Base-by-base conservation (phyloP, 2,888 invertebrate species). In the Tenthredo scrophulariae region DNA sequence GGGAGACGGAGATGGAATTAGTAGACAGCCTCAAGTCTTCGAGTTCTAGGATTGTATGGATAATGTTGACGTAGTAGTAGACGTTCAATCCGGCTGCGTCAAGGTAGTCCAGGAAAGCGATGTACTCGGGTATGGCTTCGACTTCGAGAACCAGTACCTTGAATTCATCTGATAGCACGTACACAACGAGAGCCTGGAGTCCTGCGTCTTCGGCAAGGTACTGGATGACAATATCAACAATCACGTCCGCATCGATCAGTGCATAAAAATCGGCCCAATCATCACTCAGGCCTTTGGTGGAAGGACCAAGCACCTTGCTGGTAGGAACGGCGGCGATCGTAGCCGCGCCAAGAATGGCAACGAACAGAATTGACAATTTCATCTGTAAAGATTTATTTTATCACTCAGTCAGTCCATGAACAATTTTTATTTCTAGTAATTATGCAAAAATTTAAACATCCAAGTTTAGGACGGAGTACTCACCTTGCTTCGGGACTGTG, bases 201-300 rank as follows among this genome's bases (percentile, higher is more conserved):
- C 93, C 88, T 0, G 84, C 79, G 74, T 93, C 92, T 5, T 89
- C 87, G 0, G 87, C 85, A 54, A 91, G 0, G 84, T 91, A 92
- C 0, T 86, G 0, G 85, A 50, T 9, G 18, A 91, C 82, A 10
- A 92, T 86, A 0, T 37, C 15, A 0, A 83, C 0, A 2, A 93
- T 87, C 26, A 90, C 72, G 0, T 91, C 87, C 0, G 65, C 0
- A 0, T 92, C 92, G 0, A 92, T 3, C 0, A 92, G 70, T 1
- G 88, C 88, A 0, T 89, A 9, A 72, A 93, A 92, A 9, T 91
- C 92, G 37, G 91, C 86, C 9, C 92, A 58, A 22, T 91, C 92
- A 3, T 90, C 88, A 22, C 67, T 22, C 13, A 89, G 86, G n/a
- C 85, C 85, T 80, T 84, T 85, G 88, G 7, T 3, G 88, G 88